Base-by-base conservation (phyloP, 1,140 invertebrate species). In the Bombus confusus region DNA sequence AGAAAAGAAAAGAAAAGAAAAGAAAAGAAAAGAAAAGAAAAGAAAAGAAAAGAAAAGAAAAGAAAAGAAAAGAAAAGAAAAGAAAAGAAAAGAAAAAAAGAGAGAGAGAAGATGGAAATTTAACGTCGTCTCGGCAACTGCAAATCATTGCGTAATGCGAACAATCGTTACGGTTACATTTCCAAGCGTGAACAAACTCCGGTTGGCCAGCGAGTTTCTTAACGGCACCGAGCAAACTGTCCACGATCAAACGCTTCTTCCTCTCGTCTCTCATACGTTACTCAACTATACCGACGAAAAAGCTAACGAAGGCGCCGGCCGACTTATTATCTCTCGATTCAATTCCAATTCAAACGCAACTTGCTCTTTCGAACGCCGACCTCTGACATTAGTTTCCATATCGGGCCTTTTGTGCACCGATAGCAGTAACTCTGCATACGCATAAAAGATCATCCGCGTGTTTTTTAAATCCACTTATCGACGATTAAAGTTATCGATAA, bases 351-450 rank as follows among this genome's bases (percentile, higher is more conserved):
- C 1, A 68, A 64, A 34, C 84, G 78, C 37, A 47, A 52, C 22
- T 39, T 34, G 71, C 62, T 31, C 82, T 41, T 76, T 85, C 15
- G 39, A 77, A 80, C 59, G 9, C 1, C 52, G 69, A 89, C 83
- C 68, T 78, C 9, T 88, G 78, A 88, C 78, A 79, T 57, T 57
- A 37, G 52, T 69, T 86, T 69, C 31, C 41, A 47, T 34, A 76
- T 72, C 66, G 15, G 22, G 37, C 41, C 81, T 85, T 73, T 72
- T 31, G 59, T 52, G 18, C 13, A 28, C 3, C 34, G 75, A 88
- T 86, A 85, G 81, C 41, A 34, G 25, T 1, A 13, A 9, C 34
- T 47, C 47, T 77, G 4, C 37, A 31, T 12, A 41, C 31, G 43
- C 64, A 72, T 22, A 22, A 76, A 72, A 22, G 43, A 57, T 62